Conservation (phyloP, 2,888 invertebrate genomes). For the Chrysodeixis includens region DNA sequence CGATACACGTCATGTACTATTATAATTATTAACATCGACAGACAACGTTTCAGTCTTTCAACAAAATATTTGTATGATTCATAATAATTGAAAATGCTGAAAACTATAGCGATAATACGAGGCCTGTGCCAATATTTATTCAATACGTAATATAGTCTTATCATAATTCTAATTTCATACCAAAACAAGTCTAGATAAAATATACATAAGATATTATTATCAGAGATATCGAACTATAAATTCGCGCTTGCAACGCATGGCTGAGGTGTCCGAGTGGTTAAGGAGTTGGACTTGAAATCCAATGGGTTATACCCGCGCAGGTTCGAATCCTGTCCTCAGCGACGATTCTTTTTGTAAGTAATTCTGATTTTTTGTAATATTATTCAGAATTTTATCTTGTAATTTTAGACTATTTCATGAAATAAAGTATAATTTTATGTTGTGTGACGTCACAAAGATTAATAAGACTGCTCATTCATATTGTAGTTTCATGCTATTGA, state of each 20-base stretch:
- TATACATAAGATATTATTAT: neutral
- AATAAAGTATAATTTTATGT: neutral
- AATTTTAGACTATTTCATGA: neutral
- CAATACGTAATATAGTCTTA: no score
- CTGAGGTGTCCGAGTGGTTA: slow-evolving; percentile 90
- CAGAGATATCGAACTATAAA: neutral
- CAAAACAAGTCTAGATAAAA: neutral
- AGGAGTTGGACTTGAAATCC: slow-evolving; percentile 90
- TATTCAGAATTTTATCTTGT: neutral
- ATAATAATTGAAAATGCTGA: no score
- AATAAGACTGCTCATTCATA: no score
- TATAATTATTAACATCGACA: no score
- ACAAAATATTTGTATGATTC: no score
- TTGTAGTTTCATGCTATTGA: no score
- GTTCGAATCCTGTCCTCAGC: slow-evolving; percentile 85
- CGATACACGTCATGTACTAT: no score
- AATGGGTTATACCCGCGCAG: slow-evolving; percentile 89
- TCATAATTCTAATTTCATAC: no score
- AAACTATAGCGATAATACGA: no score
- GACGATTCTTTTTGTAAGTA: slow-evolving; percentile 42
- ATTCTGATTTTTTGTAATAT: neutral
- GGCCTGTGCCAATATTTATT: no score
- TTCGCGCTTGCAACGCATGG: slow-evolving; percentile 45
- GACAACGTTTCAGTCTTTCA: no score
- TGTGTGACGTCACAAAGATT: no score